Evolutionary conservation across 2,888 invertebrate genomes (phyloP).

Genomic region (Synergus gifuensis): DNA sequence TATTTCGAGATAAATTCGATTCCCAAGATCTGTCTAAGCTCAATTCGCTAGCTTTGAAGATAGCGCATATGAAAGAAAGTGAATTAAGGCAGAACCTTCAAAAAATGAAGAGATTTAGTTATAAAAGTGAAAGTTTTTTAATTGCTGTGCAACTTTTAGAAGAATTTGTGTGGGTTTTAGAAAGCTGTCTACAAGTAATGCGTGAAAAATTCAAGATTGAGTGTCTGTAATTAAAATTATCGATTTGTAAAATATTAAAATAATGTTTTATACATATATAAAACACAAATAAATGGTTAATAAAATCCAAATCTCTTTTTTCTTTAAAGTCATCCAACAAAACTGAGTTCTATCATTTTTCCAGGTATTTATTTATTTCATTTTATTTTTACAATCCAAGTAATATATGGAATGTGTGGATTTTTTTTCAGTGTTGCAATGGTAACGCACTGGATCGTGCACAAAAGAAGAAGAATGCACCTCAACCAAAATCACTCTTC

Average conservation of each 20-base stretch:
- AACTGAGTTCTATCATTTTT: too few species aligned
- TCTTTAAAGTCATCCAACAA: too few species aligned
- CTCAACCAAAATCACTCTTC: constrained; percentile 71
- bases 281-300: too few species aligned
- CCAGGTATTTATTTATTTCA: too few species aligned
- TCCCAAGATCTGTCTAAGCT: constrained; percentile 57
- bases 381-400: too few species aligned
- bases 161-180: constrained; percentile 63
- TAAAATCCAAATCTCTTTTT: too few species aligned
- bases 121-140: constrained; percentile 63
- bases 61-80: constrained; percentile 60
- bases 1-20: constrained; percentile 64
- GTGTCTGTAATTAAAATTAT: constrained; percentile 5
- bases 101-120: constrained; percentile 59
- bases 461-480: constrained; percentile 72
- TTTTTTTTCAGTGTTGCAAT: constrained; percentile 69
- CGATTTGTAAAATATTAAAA: constrained; percentile 10
- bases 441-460: constrained; percentile 73
- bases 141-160: constrained; percentile 63
- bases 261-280: not conserved
- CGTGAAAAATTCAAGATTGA: constrained; percentile 37
- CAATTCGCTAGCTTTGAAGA: constrained; percentile 55
- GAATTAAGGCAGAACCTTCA: constrained; percentile 56
- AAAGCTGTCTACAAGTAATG: constrained; percentile 28
- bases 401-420: not conserved